These are phyloP conservation scores for Clitarchus hookeri DNA, from an alignment of 2,888 invertebrate genomes.

Conservation along the genomic window DNA sequence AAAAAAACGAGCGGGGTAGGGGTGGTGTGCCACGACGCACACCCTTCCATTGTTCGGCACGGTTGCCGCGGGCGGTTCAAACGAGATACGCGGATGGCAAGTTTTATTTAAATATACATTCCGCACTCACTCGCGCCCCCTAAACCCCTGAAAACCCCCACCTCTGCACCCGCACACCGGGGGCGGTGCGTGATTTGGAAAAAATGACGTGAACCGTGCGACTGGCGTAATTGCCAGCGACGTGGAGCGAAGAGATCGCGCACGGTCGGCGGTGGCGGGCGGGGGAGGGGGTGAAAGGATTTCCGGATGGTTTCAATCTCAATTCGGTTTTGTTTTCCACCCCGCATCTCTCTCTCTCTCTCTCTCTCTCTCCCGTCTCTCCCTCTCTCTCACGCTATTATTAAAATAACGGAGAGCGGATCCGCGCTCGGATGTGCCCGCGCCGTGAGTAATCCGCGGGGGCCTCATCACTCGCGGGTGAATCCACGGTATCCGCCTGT, in stretches of 20 bases:
- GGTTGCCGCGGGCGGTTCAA: neutral
- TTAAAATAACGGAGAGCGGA: neutral
- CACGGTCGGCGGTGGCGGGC: too few species aligned
- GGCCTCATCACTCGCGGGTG: too few species aligned
- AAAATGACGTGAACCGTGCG: constrained; percentile 14
- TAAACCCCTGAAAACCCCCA: neutral
- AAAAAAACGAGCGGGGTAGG: neutral
- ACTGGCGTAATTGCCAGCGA: constrained; percentile 7
- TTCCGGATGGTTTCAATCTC: neutral
- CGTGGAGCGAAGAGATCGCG: neutral
- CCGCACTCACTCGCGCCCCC: neutral
- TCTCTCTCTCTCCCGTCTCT: neutral
- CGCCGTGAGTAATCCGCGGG: too few species aligned
- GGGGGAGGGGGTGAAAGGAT: neutral
- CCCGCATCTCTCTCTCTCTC: neutral
- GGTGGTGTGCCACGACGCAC: neutral
- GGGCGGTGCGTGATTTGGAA: constrained; percentile 4
- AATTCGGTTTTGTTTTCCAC: constrained; percentile 14
- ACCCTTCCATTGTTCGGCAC: neutral
- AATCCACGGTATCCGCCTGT: too few species aligned
- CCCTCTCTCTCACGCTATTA: neutral
- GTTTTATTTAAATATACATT: constrained; percentile 8
- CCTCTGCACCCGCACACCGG: too few species aligned
- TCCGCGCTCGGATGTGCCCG: neutral
- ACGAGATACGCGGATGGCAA: constrained; percentile 7